Conservation (phyloP, 2,797 vertebrate genomes). For the Intellagama lesueurii region DNA sequence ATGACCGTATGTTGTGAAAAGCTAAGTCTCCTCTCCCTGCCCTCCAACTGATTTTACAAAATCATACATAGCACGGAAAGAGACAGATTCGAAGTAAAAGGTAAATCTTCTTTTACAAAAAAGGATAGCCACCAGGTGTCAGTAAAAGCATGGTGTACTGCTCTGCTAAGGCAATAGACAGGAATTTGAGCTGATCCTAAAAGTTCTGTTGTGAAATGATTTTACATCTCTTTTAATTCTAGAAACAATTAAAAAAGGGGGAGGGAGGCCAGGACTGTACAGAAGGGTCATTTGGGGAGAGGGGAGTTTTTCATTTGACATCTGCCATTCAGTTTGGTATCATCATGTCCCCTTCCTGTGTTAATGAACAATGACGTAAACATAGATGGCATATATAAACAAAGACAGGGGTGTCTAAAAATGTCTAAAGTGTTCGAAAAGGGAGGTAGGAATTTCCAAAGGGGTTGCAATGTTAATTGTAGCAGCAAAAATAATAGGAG, state of each 20-base stretch:
- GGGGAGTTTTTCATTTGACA: not conserved
- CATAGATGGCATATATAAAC: not conserved
- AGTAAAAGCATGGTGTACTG: constrained; percentile 51
- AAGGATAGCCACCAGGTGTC: constrained; percentile 56
- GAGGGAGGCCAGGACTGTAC: not conserved
- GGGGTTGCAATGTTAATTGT: not conserved
- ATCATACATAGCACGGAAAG: not conserved
- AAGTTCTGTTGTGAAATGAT: not conserved
- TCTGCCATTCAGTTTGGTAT: not conserved
- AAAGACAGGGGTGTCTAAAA: not conserved
- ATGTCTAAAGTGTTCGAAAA: not conserved
- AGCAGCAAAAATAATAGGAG: not conserved
- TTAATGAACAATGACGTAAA: not conserved
- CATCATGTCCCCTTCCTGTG: not conserved
- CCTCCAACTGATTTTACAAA: not conserved
- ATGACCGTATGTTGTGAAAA: not conserved
- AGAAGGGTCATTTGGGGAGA: not conserved
- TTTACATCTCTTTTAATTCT: not conserved
- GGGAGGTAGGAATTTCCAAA: not conserved
- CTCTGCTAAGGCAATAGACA: not conserved
- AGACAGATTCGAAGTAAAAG: not conserved
- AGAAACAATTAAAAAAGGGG: not conserved
- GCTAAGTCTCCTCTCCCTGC: too few species aligned
- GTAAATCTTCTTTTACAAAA: not conserved
- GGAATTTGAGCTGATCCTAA: not conserved